Evolutionary conservation across 2,113 vertebrate genomes (phyloP).

Genomic region (Telmatochromis brachygnathus): DNA sequence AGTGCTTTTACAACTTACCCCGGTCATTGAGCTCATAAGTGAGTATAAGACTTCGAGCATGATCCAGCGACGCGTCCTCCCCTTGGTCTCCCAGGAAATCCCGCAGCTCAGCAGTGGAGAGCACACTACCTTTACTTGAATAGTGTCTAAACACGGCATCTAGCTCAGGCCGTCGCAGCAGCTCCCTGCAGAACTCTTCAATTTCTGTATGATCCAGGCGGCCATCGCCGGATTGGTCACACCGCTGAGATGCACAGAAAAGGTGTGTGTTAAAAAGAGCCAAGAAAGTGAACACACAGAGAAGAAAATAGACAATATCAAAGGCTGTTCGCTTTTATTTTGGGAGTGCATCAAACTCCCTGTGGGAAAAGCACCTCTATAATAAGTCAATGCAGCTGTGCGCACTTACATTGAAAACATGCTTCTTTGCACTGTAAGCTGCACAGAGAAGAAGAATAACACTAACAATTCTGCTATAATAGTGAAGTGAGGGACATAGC

Average conservation of each 20-base stretch:
- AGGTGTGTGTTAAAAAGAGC: background rate
- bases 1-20: conserved; percentile 65
- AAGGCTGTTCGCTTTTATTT: background rate
- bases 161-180: conserved; percentile 86
- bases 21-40: conserved; percentile 84
- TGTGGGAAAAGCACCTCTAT: background rate
- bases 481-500: background rate
- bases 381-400: conserved; percentile 1
- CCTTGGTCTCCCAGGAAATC: conserved; percentile 90
- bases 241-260: conserved; percentile 70
- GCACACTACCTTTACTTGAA: conserved; percentile 79
- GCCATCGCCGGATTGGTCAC: conserved; percentile 78
- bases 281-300: background rate
- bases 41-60: conserved; percentile 74
- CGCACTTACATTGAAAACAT: background rate
- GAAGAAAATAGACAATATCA: background rate
- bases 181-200: conserved; percentile 85
- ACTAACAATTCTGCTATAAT: background rate
- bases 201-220: conserved; percentile 86
- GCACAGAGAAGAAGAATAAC: background rate
- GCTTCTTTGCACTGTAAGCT: background rate
- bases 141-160: conserved; percentile 82
- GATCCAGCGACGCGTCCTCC: conserved; percentile 75
- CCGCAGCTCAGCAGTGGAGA: conserved; percentile 80
- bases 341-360: background rate